Evolutionary conservation across 2,797 vertebrate genomes (phyloP).

Genomic region (Octomys mimax): DNA sequence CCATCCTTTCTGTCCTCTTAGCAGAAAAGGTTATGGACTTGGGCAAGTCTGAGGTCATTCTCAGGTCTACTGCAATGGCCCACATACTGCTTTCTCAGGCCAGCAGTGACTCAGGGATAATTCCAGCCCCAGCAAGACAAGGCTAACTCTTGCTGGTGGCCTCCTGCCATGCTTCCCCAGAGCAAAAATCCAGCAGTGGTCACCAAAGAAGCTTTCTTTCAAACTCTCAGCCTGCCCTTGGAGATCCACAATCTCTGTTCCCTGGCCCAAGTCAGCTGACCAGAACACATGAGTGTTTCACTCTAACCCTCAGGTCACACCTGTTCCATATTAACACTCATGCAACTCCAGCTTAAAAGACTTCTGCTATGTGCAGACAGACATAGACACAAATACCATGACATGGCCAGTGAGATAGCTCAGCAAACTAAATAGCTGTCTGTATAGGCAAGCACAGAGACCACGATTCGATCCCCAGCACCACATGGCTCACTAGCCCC

Average conservation of each 20-base stretch:
- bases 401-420: not conserved
- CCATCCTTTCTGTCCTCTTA: not conserved
- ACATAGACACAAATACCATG: conserved; percentile 1
- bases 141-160: not conserved
- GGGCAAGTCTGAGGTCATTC: not conserved
- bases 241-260: not conserved
- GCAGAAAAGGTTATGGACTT: not conserved
- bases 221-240: not conserved
- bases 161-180: not conserved
- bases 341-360: conserved; percentile 65
- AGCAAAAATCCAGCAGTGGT: not conserved
- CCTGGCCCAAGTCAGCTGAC: not conserved
- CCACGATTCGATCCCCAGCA: too few species aligned
- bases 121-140: not conserved
- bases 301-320: not conserved
- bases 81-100: not conserved
- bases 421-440: too few species aligned
- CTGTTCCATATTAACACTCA: not conserved
- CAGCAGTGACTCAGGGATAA: not conserved
- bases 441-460: too few species aligned
- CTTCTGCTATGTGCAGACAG: conserved; percentile 7
- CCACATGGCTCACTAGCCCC: too few species aligned
- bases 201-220: not conserved
- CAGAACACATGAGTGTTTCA: not conserved
- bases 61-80: not conserved